Conservation (phyloP, 2,888 invertebrate species). For the Limnephilus marmoratus region DNA sequence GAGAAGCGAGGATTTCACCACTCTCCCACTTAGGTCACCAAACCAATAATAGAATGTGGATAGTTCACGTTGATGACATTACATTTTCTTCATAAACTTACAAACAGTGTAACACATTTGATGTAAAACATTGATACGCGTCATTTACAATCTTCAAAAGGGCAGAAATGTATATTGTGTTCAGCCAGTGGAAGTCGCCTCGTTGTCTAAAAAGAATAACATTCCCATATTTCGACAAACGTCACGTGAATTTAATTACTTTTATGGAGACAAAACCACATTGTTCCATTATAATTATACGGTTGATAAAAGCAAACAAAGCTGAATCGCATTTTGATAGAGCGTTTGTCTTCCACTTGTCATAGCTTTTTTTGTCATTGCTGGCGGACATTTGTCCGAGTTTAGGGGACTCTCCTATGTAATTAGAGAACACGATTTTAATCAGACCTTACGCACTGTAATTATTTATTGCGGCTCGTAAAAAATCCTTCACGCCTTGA, state of each 20-base stretch:
- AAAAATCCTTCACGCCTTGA: conserved; percentile 14
- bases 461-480: conserved; percentile 9
- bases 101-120: not conserved
- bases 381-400: conserved; percentile 15
- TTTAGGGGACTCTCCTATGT: conserved; percentile 40
- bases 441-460: conserved; percentile 26
- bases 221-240: conserved; percentile 37
- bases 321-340: conserved; percentile 57
- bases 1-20: not conserved
- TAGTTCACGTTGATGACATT: not conserved
- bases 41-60: not conserved
- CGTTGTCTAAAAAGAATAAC: conserved; percentile 24
- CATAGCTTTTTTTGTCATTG: conserved; percentile 42
- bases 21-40: not conserved
- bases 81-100: not conserved
- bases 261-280: conserved; percentile 14
- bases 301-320: conserved; percentile 33
- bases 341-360: conserved; percentile 57
- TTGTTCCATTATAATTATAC: conserved; percentile 31
- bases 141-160: not conserved
- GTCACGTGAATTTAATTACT: conserved; percentile 22
- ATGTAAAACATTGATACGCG: not conserved
- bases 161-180: not conserved
- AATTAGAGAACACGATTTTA: conserved; percentile 40
- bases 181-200: not conserved